A percentile compares a stretch with the other conserved stretches of the same genome.
Evolutionary conservation across 2,888 invertebrate species (phyloP).

Genomic region (Limulus polyphemus): DNA sequence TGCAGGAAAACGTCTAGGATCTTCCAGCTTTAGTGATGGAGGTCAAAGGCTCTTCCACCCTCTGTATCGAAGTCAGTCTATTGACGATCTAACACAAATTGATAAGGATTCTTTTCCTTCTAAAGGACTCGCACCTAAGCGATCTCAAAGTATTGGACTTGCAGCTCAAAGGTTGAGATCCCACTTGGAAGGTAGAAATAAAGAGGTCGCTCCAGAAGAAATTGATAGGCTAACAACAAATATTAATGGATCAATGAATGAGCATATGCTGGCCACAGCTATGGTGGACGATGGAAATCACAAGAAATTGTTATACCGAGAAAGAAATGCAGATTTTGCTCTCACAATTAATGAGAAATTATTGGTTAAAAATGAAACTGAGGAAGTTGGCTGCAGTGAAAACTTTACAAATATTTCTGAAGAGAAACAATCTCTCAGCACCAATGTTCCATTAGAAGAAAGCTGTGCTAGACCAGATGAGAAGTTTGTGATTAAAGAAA

Average conservation of each 20-base stretch:
- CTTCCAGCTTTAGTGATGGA: constrained; percentile 14
- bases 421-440: no score
- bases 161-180: constrained; percentile 13
- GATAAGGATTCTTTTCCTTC: constrained; percentile 5
- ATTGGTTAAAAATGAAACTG: no score
- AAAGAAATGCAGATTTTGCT: no score
- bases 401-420: no score
- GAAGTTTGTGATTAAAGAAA: no score
- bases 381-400: no score
- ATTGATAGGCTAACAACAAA: neutral
- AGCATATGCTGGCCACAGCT: constrained; percentile 19
- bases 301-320: no score
- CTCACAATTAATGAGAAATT: no score
- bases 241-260: constrained; percentile 17
- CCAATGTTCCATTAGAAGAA: no score
- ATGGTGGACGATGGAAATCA: constrained; percentile 8
- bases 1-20: constrained; percentile 40
- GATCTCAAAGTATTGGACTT: constrained; percentile 15
- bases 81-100: constrained; percentile 57
- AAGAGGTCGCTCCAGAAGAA: no score
- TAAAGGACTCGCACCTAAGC: constrained; percentile 10
- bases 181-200: constrained; percentile 1
- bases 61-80: constrained; percentile 60
- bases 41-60: constrained; percentile 48
- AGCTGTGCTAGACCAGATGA: no score